Conservation (phyloP, 2,888 invertebrate genomes). For the Diaprepes abbreviatus region DNA sequence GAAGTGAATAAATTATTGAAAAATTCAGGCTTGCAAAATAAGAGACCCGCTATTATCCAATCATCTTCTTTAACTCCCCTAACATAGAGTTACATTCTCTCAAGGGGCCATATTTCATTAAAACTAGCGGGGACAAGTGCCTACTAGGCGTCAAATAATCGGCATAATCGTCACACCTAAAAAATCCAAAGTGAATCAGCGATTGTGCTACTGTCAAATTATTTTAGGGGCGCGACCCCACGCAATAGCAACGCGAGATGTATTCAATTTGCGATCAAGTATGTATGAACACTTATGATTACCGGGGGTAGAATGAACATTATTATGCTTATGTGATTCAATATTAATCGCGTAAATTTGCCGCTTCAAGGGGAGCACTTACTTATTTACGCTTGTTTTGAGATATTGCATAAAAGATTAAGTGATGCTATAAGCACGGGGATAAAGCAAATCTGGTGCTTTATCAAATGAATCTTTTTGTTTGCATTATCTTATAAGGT, state of each 20-base stretch:
- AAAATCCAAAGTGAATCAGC: conserved; percentile 79
- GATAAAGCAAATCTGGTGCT: conserved; percentile 20
- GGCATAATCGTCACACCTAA: conserved; percentile 65
- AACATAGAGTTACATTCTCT: conserved; percentile 26
- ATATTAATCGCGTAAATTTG: conserved; percentile 54
- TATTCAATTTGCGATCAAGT: conserved; percentile 67
- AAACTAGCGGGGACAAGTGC: conserved; percentile 58
- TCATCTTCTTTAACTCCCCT: conserved; percentile 5
- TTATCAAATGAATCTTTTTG: not conserved
- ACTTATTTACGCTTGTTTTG: conserved; percentile 50
- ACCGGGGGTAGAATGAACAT: conserved; percentile 59
- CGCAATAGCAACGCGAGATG: conserved; percentile 60
- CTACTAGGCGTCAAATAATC: conserved; percentile 67
- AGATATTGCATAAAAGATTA: conserved; percentile 41
- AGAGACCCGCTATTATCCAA: conserved; percentile 27
- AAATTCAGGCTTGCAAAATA: conserved; percentile 11
- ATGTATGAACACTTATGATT: conserved; percentile 67
- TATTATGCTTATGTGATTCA: conserved; percentile 62
- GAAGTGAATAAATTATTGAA: too few species aligned
- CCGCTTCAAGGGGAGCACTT: conserved; percentile 47
- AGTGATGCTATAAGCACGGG: conserved; percentile 22
- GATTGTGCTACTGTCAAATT: conserved; percentile 79
- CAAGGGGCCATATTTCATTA: conserved; percentile 67
- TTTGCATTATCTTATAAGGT: too few species aligned
- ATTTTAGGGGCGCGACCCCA: conserved; percentile 71